These are phyloP conservation scores for Ceriagrion tenellum DNA, from an alignment of 2,888 invertebrate genomes.

Conservation along the genomic window DNA sequence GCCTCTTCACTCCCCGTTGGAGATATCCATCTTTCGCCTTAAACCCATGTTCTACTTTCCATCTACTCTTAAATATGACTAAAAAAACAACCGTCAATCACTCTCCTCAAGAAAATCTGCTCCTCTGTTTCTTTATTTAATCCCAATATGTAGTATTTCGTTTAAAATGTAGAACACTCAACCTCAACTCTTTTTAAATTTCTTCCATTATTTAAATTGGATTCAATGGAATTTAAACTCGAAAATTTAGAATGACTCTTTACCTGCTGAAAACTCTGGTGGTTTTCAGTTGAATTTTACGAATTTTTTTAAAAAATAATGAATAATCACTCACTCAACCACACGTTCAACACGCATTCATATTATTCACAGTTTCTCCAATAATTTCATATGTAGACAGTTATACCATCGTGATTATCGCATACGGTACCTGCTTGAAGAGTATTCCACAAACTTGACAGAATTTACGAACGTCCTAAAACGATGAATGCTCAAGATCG, in stretches of 20 bases:
- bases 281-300: slow-evolving; percentile 64
- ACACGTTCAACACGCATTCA: not conserved
- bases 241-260: slow-evolving; percentile 68
- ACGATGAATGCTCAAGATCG: too few relatives aligned
- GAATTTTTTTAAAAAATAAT: slow-evolving; percentile 66
- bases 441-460: not conserved
- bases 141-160: slow-evolving; percentile 34
- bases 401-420: not conserved
- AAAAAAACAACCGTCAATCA: not conserved
- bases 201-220: slow-evolving; percentile 61
- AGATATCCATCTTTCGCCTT: not conserved
- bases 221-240: slow-evolving; percentile 65
- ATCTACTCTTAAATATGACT: not conserved
- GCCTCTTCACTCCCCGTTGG: not conserved
- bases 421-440: not conserved
- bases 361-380: not conserved
- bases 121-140: slow-evolving; percentile 6
- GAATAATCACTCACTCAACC: not conserved
- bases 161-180: slow-evolving; percentile 63
- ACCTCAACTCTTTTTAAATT: slow-evolving; percentile 33
- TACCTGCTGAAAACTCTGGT: slow-evolving; percentile 62
- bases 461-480: too few relatives aligned
- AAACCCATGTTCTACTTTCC: not conserved
- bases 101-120: not conserved
- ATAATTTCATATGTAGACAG: not conserved